phyloP scores from a whole-genome alignment of 2,888 invertebrate species.

The Diachrysia chrysitis region DNA sequence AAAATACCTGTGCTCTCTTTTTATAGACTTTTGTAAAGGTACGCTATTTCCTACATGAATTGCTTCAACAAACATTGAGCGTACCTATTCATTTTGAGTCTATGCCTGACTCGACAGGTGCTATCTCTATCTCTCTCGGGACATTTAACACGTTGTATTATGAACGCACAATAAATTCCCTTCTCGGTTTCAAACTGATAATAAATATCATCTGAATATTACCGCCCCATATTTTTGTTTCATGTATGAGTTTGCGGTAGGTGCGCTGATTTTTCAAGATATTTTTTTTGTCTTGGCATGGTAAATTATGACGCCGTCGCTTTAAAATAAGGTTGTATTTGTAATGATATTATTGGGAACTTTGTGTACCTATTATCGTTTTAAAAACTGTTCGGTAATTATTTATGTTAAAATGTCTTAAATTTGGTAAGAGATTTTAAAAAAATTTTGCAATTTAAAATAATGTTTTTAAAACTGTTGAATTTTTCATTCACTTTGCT shows the following conservation, averaged over 20 bases:
- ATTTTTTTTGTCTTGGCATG: neutral
- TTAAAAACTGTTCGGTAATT: neutral
- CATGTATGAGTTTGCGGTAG: neutral
- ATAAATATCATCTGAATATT: slow-evolving; percentile 46
- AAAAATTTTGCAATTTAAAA: no score
- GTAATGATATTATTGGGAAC: no score
- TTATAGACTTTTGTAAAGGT: neutral
- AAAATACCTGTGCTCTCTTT: no score
- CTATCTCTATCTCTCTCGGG: slow-evolving; percentile 41
- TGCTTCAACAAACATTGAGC: neutral
- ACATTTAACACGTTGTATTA: slow-evolving; percentile 48
- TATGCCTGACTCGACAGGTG: slow-evolving; percentile 31
- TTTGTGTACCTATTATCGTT: neutral
- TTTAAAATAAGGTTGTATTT: neutral
- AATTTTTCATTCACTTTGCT: no score
- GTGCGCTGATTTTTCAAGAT: neutral
- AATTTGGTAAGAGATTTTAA: no score
- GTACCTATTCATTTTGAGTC: slow-evolving; percentile 11
- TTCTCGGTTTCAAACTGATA: slow-evolving; percentile 36
- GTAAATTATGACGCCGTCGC: neutral
- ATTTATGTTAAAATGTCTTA: no score
- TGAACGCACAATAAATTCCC: slow-evolving; percentile 47
- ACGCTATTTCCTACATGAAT: neutral
- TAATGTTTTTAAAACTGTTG: no score
- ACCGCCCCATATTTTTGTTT: slow-evolving; percentile 13